Evolutionary conservation across 2,797 vertebrate genomes (phyloP).

Genomic region (Gallinago nigripennis): DNA sequence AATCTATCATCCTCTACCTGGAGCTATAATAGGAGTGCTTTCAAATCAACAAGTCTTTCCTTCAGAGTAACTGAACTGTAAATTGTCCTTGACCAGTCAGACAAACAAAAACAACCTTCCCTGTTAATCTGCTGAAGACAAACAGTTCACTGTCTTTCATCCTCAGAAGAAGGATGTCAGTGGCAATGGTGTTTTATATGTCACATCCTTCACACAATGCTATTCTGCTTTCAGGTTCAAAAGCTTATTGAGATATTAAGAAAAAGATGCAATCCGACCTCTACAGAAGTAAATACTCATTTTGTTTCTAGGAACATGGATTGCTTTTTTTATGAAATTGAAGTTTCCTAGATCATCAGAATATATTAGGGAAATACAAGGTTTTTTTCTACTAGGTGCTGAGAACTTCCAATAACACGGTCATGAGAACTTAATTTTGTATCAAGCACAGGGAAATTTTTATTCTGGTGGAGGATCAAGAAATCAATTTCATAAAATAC

Average conservation of each 20-base stretch:
- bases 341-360: accelerated
- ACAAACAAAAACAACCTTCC: conserved; percentile 72
- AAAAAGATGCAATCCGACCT: background rate
- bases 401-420: background rate
- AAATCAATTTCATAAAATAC: background rate
- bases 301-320: background rate
- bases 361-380: background rate
- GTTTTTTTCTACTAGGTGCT: background rate
- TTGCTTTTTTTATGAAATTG: background rate
- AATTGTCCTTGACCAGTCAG: conserved; percentile 77
- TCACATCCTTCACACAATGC: conserved; percentile 18
- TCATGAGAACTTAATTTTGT: no score
- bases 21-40: conserved; percentile 62
- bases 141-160: conserved; percentile 51
- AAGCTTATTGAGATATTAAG: background rate
- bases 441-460: background rate
- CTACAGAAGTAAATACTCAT: conserved; percentile 11
- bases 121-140: conserved; percentile 72
- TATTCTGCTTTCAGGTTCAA: background rate
- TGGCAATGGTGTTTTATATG: conserved; percentile 43
- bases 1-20: conserved; percentile 76
- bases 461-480: background rate
- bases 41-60: conserved; percentile 78
- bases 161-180: conserved; percentile 8
- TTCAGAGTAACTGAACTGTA: conserved; percentile 74